These are phyloP conservation scores for Drosophila leonis DNA, from an alignment of 2,888 invertebrate species.

Conservation along the genomic window DNA sequence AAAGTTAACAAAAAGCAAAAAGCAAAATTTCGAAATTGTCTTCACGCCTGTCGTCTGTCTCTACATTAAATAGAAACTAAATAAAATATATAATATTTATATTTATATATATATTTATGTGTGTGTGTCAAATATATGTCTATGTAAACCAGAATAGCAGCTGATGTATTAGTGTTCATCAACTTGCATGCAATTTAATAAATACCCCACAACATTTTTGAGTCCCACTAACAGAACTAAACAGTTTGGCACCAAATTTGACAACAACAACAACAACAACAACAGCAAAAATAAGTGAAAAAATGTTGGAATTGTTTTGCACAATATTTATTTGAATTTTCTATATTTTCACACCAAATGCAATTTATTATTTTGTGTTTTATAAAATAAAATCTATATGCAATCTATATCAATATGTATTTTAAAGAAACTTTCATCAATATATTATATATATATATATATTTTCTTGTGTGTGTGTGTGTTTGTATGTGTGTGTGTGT, in stretches of 20 bases:
- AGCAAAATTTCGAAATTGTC: background rate
- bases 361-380: conserved; percentile 10
- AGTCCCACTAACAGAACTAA: conserved; percentile 23
- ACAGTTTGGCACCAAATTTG: conserved; percentile 29
- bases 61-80: conserved; percentile 1
- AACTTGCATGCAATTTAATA: conserved; percentile 38
- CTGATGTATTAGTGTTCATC: conserved; percentile 37
- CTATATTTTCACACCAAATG: background rate
- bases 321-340: conserved; percentile 14
- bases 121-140: conserved; percentile 14
- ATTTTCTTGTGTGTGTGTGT: conserved; percentile 59
- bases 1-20: conserved; percentile 3
- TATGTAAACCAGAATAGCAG: background rate
- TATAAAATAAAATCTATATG: conserved; percentile 45
- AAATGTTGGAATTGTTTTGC: conserved; percentile 44
- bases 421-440: conserved; percentile 61
- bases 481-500: conserved; percentile 39
- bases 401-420: conserved; percentile 55
- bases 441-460: conserved; percentile 39
- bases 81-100: conserved; percentile 2
- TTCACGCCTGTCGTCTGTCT: conserved; percentile 8
- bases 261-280: conserved; percentile 5
- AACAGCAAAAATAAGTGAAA: background rate
- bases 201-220: conserved; percentile 3
- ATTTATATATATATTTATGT: background rate